Evolutionary conservation across 2,797 vertebrate genomes (phyloP).

Genomic region (Tragopan temminckii): DNA sequence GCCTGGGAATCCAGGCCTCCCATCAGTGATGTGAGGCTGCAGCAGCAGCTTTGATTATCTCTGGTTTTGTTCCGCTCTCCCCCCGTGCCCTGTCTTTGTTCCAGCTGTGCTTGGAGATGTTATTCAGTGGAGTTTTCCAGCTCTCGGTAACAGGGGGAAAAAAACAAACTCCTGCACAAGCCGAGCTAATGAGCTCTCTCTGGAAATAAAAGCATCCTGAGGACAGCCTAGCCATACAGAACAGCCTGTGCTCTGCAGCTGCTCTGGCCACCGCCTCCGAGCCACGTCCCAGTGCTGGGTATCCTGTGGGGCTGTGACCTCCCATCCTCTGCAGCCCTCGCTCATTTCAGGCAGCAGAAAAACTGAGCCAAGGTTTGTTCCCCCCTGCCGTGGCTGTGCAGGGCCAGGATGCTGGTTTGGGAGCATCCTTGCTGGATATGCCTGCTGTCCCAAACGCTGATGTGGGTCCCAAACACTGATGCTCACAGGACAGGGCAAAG

Average conservation of each 20-base stretch:
- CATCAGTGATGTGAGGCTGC: background rate
- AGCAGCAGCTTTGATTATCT: constrained; percentile 48
- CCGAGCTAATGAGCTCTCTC: constrained; percentile 74
- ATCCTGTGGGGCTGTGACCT: background rate
- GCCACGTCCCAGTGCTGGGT: background rate
- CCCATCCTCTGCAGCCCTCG: background rate
- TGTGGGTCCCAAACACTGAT: background rate
- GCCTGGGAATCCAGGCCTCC: background rate
- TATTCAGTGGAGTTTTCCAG: constrained; percentile 47
- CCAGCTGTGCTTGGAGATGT: background rate
- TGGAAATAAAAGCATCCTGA: constrained; percentile 66
- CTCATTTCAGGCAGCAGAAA: background rate
- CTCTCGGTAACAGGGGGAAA: background rate
- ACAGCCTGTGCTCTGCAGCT: constrained; percentile 18
- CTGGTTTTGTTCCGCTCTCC: constrained; percentile 7
- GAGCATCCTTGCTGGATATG: background rate
- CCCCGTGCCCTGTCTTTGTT: constrained; percentile 14
- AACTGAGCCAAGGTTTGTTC: background rate
- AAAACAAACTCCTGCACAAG: constrained; percentile 33
- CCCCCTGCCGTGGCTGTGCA: background rate
- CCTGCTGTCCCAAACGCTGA: background rate
- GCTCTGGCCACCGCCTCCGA: background rate
- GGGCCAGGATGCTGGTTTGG: background rate
- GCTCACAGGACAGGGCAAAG: rapidly evolving
- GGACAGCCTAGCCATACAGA: constrained; percentile 45